phyloP scores from a whole-genome alignment of 2,113 vertebrate genomes.

The Oreochromis tanganicae region DNA sequence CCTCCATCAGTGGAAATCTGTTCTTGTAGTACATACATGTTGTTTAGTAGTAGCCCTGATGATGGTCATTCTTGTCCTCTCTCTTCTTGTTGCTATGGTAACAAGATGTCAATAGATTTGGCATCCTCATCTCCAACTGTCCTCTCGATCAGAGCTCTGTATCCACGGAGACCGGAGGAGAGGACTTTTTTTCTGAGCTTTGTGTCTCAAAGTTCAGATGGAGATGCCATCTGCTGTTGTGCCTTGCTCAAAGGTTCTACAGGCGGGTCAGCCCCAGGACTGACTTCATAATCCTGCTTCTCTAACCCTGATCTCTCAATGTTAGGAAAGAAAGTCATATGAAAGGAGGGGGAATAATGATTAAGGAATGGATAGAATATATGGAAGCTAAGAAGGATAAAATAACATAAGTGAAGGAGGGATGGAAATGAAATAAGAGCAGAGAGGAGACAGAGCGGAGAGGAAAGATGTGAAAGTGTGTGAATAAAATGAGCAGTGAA shows the following conservation, averaged over 20 bases:
- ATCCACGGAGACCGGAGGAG: constrained; percentile 20
- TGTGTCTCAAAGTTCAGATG: background rate
- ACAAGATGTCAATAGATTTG: constrained; percentile 47
- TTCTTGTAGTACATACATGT: background rate
- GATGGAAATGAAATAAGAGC: background rate
- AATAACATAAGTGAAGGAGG: background rate
- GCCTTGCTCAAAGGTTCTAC: constrained; percentile 25
- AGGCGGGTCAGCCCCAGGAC: background rate
- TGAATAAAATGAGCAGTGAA: background rate
- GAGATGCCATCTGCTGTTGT: background rate
- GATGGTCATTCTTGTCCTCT: constrained; percentile 1
- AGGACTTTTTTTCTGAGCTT: background rate
- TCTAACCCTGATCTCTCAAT: background rate
- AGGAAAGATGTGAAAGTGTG: background rate
- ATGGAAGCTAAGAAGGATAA: background rate
- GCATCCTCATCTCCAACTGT: constrained; percentile 43
- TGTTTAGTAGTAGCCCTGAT: background rate
- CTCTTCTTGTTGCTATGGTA: constrained; percentile 16
- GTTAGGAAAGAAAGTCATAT: background rate
- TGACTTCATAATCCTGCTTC: background rate
- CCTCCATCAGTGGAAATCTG: background rate
- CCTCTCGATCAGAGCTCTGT: constrained; percentile 16
- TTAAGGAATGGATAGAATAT: background rate
- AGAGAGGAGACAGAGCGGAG: background rate
- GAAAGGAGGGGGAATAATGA: background rate